phyloP scores from a whole-genome alignment of 2,113 vertebrate genomes.

The Pygoscelis antarcticus region DNA sequence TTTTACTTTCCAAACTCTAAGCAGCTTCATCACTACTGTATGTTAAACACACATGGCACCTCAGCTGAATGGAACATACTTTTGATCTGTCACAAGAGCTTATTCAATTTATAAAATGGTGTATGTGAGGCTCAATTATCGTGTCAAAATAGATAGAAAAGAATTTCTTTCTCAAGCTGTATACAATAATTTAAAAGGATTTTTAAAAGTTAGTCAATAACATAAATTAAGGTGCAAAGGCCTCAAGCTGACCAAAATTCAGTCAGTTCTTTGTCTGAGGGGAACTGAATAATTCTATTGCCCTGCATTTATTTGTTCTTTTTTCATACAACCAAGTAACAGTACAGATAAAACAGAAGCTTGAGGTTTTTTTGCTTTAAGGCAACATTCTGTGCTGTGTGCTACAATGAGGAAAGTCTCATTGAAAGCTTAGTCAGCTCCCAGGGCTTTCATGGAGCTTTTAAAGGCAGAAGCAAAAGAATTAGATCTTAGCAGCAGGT shows the following conservation, averaged over 20 bases:
- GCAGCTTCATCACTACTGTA: background rate
- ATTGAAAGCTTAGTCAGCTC: background rate
- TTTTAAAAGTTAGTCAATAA: background rate
- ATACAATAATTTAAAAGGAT: background rate
- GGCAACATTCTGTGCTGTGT: background rate
- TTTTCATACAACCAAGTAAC: background rate
- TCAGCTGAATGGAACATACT: background rate
- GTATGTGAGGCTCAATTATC: background rate
- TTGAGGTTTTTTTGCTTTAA: background rate
- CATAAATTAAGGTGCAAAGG: background rate
- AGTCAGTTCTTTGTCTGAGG: background rate
- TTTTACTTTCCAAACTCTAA: background rate
- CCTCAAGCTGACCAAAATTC: background rate
- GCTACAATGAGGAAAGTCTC: background rate
- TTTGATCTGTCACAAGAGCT: background rate
- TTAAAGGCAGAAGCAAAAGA: background rate
- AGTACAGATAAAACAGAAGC: background rate
- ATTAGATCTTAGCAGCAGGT: background rate
- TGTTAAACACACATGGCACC: background rate
- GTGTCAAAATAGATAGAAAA: background rate
- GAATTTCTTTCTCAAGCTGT: background rate
- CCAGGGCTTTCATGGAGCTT: background rate
- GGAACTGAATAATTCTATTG: background rate
- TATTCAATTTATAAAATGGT: background rate
- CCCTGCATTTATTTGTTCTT: background rate